Evolutionary conservation across 1,140 invertebrate genomes (phyloP).

Genomic region (Aphis gossypii): DNA sequence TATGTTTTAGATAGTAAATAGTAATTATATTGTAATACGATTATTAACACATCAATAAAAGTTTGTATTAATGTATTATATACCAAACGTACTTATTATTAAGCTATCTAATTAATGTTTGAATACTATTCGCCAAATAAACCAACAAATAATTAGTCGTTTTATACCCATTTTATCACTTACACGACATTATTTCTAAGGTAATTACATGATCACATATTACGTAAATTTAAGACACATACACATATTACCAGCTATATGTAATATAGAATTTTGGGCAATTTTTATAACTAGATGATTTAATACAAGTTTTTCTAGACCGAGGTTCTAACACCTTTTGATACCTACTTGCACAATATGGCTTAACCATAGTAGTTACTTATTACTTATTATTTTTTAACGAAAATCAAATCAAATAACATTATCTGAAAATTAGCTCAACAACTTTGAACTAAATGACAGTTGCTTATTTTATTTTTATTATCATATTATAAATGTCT

Average conservation of each 20-base stretch:
- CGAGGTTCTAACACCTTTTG: not conserved
- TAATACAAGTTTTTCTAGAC: not conserved
- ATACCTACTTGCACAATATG: not conserved
- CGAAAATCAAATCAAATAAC: not conserved
- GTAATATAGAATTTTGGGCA: not conserved
- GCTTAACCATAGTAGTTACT: not conserved
- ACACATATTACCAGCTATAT: not conserved
- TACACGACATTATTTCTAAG: not conserved
- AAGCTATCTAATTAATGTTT: not conserved
- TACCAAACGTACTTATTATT: not conserved
- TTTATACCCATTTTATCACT: not conserved
- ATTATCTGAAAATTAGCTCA: not conserved
- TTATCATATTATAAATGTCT: not conserved
- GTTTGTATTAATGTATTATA: not conserved
- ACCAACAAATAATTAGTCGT: not conserved
- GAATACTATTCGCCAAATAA: not conserved
- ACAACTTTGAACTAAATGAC: not conserved
- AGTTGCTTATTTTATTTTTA: not conserved
- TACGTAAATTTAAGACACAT: not conserved
- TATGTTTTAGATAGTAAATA: not conserved
- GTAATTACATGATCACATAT: not conserved
- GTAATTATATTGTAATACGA: not conserved
- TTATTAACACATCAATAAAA: not conserved
- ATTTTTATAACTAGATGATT: not conserved
- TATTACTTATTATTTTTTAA: not conserved